Base-by-base conservation (phyloP, 2,888 invertebrate species). In the Cataglyphis altisquamis region DNA sequence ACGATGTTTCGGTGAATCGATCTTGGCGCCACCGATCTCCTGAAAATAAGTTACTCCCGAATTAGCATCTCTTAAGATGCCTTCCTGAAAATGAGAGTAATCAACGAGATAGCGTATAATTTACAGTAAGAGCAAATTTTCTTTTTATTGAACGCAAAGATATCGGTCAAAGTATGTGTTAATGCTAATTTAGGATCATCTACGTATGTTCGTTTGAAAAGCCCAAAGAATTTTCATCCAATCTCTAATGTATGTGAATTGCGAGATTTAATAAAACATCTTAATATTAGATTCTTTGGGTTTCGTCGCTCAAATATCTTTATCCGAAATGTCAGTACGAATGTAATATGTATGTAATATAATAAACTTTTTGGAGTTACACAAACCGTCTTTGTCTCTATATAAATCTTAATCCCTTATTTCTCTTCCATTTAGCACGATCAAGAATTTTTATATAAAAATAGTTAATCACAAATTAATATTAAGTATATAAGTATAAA, bases 1-100 rank as follows among this genome's bases (percentile, higher is more conserved):
- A 85, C 84, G 68, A 85, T 90, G 78, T 84, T 90, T 60, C 90
- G 89, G 82, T 90, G 89, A 90, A 9, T 52, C 85, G 68, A 75
- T 63, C 48, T n/a, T n/a, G 48, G 15, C 21, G 70, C 21, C 18
- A 18, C 48, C 72, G 41, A 45, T 41, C 62, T 67, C 10, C 45
- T 41, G 62, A 45, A 29, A 64, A 21, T 4, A 48, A n/a, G n/a
- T 21, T 60, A 41, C 57, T 70, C 15, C 78, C 21, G 32, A 68
- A 78, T 57, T 60, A 41, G 41, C 21, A 52, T n/a, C 32, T n/a
- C 41, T 9, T 2, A 32, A 63, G 45, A 52, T 52, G 5, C 45
- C 8, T 25, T 8, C 60, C 41, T 39, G 64, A n/a, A 62, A 45
- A 45, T 57, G 41, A 25, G 25, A 77, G 48, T 82, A 41, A 78